These are phyloP conservation scores for Ellobius talpinus DNA, from an alignment of 2,113 vertebrate species.

Conservation along the genomic window DNA sequence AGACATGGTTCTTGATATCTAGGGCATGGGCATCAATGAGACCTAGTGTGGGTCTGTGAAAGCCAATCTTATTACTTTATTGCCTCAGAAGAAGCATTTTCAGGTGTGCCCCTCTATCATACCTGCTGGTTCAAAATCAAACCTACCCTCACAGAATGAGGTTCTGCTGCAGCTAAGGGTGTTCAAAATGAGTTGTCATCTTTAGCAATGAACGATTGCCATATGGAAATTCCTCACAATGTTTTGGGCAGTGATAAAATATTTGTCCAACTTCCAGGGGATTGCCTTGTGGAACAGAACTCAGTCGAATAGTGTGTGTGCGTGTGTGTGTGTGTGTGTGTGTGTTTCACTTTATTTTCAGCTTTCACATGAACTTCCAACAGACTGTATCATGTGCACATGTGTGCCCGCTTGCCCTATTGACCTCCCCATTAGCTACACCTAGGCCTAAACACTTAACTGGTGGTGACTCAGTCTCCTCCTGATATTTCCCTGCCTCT, in stretches of 20 bases:
- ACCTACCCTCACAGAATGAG: neutral
- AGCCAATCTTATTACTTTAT: neutral
- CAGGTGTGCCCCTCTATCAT: neutral
- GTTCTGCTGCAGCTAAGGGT: neutral
- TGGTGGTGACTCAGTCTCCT: neutral
- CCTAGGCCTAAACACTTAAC: neutral
- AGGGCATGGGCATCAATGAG: neutral
- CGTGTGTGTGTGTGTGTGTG: neutral
- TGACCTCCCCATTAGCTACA: neutral
- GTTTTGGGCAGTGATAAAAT: neutral
- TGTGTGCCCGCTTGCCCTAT: neutral
- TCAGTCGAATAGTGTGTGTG: neutral
- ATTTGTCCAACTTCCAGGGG: neutral
- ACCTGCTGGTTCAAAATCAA: conserved; percentile 37
- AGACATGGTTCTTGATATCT: neutral
- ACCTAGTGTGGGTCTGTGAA: neutral
- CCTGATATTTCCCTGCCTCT: neutral
- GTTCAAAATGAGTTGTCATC: neutral
- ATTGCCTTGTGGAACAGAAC: neutral
- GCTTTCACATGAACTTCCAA: neutral
- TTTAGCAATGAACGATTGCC: neutral
- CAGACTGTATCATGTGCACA: neutral
- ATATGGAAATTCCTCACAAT: neutral
- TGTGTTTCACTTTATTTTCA: neutral
- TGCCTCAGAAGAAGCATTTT: neutral